Conservation (phyloP, 2,888 invertebrate species). For the Hartigia nigra region DNA sequence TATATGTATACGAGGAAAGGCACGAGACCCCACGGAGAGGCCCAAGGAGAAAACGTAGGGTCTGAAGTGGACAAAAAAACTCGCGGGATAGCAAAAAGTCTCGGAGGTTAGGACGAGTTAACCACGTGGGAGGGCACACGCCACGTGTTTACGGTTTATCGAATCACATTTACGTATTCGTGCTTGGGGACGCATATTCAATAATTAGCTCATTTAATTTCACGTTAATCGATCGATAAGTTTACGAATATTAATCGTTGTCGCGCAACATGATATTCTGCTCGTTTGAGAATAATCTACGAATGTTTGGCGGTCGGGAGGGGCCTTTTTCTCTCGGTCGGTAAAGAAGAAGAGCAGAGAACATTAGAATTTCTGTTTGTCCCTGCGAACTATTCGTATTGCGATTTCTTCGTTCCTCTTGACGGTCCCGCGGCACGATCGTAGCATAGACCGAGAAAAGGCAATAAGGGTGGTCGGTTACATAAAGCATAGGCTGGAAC, state of each 20-base stretch:
- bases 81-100: conserved; percentile 21
- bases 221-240: not conserved
- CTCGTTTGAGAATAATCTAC: not conserved
- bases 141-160: conserved; percentile 21
- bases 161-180: not conserved
- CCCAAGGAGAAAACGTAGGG: conserved; percentile 8
- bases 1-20: not conserved
- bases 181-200: not conserved
- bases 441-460: conserved; percentile 17
- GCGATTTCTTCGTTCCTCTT: not conserved
- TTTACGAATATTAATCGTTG: not conserved
- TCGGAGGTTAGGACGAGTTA: conserved; percentile 12
- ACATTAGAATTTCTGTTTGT: not conserved
- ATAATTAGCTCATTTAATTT: not conserved
- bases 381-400: not conserved
- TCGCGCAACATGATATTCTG: not conserved
- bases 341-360: not conserved
- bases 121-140: conserved; percentile 29
- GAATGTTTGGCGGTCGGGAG: not conserved
- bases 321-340: not conserved
- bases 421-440: not conserved
- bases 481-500: conserved; percentile 61
- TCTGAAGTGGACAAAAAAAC: conserved; percentile 21
- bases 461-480: conserved; percentile 41
- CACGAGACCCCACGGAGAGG: conserved; percentile 16